Base-by-base conservation (phyloP, 2,113 vertebrate genomes). In the Elephantulus edwardii region DNA sequence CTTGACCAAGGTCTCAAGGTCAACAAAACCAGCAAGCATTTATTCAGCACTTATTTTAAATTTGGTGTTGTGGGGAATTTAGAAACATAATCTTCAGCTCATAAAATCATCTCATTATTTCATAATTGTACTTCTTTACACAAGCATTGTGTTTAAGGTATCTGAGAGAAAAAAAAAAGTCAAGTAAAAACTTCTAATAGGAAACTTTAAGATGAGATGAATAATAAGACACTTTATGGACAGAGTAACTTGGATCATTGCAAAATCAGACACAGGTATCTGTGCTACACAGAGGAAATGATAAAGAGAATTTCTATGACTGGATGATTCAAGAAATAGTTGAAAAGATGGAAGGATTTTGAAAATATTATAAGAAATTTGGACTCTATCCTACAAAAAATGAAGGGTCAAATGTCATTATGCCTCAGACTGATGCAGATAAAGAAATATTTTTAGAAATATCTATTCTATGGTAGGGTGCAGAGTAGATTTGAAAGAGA, bases 401-500 rank as follows among this genome's bases (percentile, higher is more conserved):
- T 2, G 77, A 8, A 44, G 24, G 68, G 68, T 82, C 60, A 64
- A 87, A 82, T 20, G 22, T 64, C 56, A 75, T 74, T 64, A 33
- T 74, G 16, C 17, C 38, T 89, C 84, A 24, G 52, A 80, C 35
- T 48, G 7, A 86, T 38, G 48, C 3, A 13, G 58, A 72, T 14
- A 74, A 93, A 90, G 68, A 42, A 75, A 6, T 0, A 33, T 38
- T 89, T 89, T 89, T 71, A 70, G 54, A 82, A 81, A 89, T 64
- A 87, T 79, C 0, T 6, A 33, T 85, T 64, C 58, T 88, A 72
- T 60, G n/a, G 33, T 75, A 2, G 10, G 42, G 14, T 46, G 7
- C 62, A 72, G 16, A 16, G 35, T 66, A 12, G 33, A 50, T 83
- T 54, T 85, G 79, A 95, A 90, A 95, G 83, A 88, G 22, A 79